Conservation (phyloP, 2,888 invertebrate genomes). For the Antheraea yamamai region DNA sequence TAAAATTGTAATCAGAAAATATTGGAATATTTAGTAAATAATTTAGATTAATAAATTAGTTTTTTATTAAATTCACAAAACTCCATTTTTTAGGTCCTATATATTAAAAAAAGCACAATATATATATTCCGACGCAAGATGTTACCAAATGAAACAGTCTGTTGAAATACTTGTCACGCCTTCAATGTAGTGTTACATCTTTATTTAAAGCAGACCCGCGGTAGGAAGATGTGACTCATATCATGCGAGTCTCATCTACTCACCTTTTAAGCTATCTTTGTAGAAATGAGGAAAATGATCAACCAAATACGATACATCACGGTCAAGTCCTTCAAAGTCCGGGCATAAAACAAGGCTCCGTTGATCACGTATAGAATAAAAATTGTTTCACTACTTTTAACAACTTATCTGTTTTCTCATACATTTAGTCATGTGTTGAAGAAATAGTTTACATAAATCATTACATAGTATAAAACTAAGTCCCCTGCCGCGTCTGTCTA, state of each 20-base stretch:
- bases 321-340: neutral
- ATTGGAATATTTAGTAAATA: no score
- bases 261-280: neutral
- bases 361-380: neutral
- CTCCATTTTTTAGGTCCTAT: neutral
- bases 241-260: neutral
- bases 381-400: neutral
- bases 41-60: no score
- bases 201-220: neutral
- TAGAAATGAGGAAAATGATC: neutral
- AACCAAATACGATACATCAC: neutral
- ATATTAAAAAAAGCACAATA: no score
- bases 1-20: no score
- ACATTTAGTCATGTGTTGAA: neutral
- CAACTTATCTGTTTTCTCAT: neutral
- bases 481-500: no score
- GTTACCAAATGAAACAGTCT: neutral
- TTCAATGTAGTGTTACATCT: neutral
- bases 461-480: no score
- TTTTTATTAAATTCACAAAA: no score
- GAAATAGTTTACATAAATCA: neutral
- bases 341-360: neutral
- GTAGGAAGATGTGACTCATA: neutral
- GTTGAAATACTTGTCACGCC: neutral
- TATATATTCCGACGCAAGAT: no score